Evolutionary conservation across 30 jellyfish, hydroid and myxozoan species (phyloP).

Genomic region (Cassiopea xamachana): DNA sequence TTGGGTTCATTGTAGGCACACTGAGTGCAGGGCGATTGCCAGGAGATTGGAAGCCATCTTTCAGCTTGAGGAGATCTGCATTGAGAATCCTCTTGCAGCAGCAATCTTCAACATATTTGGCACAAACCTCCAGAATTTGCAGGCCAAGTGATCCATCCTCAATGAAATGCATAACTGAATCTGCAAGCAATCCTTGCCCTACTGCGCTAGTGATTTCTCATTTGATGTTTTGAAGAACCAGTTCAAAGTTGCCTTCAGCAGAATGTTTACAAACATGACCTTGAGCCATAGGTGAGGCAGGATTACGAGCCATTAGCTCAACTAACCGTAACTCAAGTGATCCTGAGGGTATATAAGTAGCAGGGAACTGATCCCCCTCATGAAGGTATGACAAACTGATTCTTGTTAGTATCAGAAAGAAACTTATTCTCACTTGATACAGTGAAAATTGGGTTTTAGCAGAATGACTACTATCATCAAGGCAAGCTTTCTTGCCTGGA

Average conservation of each 20-base stretch:
- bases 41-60: not conserved
- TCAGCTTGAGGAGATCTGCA: conserved; percentile 2
- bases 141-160: conserved; percentile 4
- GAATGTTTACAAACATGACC: not conserved
- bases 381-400: conserved; percentile 32
- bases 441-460: not conserved
- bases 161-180: not conserved
- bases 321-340: not conserved
- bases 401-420: not conserved
- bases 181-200: not conserved
- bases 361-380: conserved; percentile 23
- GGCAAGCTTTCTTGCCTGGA: not conserved
- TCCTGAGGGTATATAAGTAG: not conserved
- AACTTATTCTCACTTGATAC: conserved; percentile 24
- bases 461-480: not conserved
- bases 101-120: conserved; percentile 1
- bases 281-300: not conserved
- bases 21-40: conserved; percentile 18
- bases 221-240: not conserved
- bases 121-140: not conserved
- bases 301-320: not conserved
- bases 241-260: not conserved
- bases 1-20: conserved; percentile 18
- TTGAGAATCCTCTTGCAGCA: conserved; percentile 2
- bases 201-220: not conserved